phyloP scores from a whole-genome alignment of 2,113 vertebrate genomes.

The Planiliza haematocheilus region DNA sequence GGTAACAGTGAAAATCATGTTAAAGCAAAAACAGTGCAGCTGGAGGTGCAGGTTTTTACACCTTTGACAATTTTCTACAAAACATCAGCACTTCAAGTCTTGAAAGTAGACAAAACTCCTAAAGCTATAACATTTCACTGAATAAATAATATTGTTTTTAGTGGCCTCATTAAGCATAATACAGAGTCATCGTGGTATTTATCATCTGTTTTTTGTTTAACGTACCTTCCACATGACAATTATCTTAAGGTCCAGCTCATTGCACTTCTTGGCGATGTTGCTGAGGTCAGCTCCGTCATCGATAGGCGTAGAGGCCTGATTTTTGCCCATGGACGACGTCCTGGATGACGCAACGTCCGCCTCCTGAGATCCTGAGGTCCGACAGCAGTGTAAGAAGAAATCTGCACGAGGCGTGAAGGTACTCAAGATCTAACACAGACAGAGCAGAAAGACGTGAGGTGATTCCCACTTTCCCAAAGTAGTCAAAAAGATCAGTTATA shows the following conservation, averaged over 20 bases:
- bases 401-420: constrained; percentile 96
- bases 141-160: no score
- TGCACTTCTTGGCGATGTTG: constrained; percentile 87
- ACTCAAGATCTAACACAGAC: constrained; percentile 89
- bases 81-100: no score
- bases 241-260: constrained; percentile 91
- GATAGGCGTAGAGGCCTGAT: constrained; percentile 8
- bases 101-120: no score
- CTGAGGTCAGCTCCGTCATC: constrained; percentile 68
- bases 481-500: background rate
- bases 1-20: no score
- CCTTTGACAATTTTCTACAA: no score
- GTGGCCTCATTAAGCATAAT: no score
- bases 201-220: background rate
- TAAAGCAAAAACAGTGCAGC: no score
- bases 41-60: no score
- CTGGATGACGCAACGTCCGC: constrained; percentile 37
- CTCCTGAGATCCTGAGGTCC: constrained; percentile 80
- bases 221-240: constrained; percentile 94
- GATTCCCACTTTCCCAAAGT: no score
- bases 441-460: background rate
- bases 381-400: constrained; percentile 92
- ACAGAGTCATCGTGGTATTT: background rate
- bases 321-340: constrained; percentile 56
- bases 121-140: no score